Evolutionary conservation across 2,113 vertebrate genomes (phyloP).

Genomic region (Carettochelys insculpta): DNA sequence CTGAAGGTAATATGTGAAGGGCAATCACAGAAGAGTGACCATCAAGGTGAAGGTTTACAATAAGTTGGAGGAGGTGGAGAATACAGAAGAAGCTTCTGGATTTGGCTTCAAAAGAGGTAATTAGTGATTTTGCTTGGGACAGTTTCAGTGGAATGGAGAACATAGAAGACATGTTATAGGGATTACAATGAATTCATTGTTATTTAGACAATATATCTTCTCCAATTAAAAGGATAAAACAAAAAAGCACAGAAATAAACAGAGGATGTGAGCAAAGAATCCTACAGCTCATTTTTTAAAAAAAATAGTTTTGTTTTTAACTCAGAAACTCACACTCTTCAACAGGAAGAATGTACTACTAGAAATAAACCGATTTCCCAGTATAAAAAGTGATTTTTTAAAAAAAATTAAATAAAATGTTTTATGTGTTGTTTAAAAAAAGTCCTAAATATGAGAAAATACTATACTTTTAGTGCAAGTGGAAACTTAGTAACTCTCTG

Average conservation of each 20-base stretch:
- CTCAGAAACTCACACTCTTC: background rate
- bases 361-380: conserved; percentile 50
- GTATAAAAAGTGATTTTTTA: background rate
- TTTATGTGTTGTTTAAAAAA: conserved; percentile 8
- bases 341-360: conserved; percentile 25
- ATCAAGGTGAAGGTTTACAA: fast-evolving
- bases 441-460: conserved; percentile 42
- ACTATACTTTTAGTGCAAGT: conserved; percentile 36
- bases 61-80: background rate
- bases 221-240: conserved; percentile 3
- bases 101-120: background rate
- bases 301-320: background rate
- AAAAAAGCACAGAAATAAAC: background rate
- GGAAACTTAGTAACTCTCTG: conserved; percentile 64
- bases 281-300: background rate
- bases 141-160: background rate
- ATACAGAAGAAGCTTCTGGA: background rate
- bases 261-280: background rate
- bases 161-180: background rate
- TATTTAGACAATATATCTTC: background rate
- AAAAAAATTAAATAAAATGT: conserved; percentile 12
- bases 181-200: conserved; percentile 8
- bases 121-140: background rate
- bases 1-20: background rate
- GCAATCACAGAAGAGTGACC: background rate